Conservation (phyloP, 2,888 invertebrate species). For the Ditula angustiorana region DNA sequence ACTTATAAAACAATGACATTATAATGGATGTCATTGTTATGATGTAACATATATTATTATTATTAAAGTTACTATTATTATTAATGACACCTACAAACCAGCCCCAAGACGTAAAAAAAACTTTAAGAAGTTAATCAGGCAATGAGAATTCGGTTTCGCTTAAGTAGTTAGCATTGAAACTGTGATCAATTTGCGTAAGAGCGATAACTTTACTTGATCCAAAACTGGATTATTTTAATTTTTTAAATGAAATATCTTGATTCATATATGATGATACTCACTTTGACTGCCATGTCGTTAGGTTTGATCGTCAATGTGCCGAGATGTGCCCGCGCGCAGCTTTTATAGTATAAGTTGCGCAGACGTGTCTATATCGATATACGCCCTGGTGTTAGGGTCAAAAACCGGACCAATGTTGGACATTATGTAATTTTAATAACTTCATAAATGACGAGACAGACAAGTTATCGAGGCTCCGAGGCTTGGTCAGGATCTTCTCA, state of each 20-base stretch:
- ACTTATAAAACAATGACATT: too few relatives aligned
- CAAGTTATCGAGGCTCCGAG: neutral
- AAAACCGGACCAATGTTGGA: conserved; percentile 40
- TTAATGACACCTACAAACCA: too few relatives aligned
- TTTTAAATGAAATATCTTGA: neutral
- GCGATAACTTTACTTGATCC: neutral
- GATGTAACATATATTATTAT: too few relatives aligned
- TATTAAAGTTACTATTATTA: too few relatives aligned
- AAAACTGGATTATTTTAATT: conserved; percentile 29
- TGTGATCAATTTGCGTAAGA: neutral
- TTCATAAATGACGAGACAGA: neutral
- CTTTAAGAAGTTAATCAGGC: neutral
- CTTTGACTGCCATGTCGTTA: conserved; percentile 77
- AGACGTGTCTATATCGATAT: neutral
- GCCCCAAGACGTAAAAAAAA: neutral
- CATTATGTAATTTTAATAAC: conserved; percentile 32
- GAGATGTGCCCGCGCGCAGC: conserved; percentile 49
- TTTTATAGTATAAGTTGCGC: conserved; percentile 62
- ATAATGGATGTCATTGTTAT: too few relatives aligned
- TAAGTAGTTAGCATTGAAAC: conserved; percentile 6
- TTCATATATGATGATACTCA: conserved; percentile 55
- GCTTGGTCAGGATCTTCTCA: too few relatives aligned
- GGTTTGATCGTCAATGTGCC: conserved; percentile 64
- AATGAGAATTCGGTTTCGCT: neutral
- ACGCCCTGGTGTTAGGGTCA: conserved; percentile 28